Base-by-base conservation (phyloP, 2,797 vertebrate genomes). In the Smutsia temminckii region DNA sequence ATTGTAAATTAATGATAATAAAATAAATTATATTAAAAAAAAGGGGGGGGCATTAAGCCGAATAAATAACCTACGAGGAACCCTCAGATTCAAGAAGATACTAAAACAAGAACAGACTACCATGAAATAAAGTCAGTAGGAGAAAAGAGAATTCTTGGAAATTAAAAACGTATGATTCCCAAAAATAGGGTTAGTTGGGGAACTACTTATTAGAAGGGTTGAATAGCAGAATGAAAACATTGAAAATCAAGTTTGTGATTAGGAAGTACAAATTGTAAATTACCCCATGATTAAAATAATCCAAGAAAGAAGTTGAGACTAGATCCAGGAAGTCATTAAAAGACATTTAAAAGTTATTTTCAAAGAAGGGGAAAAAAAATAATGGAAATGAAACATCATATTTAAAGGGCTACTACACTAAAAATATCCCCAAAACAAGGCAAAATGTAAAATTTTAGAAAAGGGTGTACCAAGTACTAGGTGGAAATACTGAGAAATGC, bases 351-450 rank as follows among this genome's bases (percentile, higher is more conserved):
- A 83, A 53, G 57, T 42, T 71, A 55, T 46, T 89, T 93, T 20
- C 88, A 59, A 91, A 85, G 68, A 96, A 91, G 32, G 32, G 32
- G 32, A 63, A 40, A 79, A 51, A 95, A 78, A 72, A 37, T 75
- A 17, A 64, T 83, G 21, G 27, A n/a, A 34, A 61, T 57, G 12
- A 92, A 72, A 20, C 6, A 13, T 34, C 59, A 8, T 89, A 74
- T 53, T 95, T 49, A 86, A 86, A 89, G 75, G n/a, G 90, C 69
- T 90, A 63, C 51, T 85, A 86, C 77, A 91, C 63, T 53, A 78
- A 79, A 71, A 68, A 79, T 75, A 90, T 90, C 29, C 49, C 29
- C 46, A 85, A 94, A 94, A 40, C 59, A 75, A 74, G 75, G 17
- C 91, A 81, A 90, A 81, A 80, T 25, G 14, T 42, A 79, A 7